A percentile compares a stretch with the other conserved stretches of the same genome.
phyloP scores from a whole-genome alignment of 37 sponge, comb jelly and placozoan genomes.

The Halisarca cf. caerulea region DNA sequence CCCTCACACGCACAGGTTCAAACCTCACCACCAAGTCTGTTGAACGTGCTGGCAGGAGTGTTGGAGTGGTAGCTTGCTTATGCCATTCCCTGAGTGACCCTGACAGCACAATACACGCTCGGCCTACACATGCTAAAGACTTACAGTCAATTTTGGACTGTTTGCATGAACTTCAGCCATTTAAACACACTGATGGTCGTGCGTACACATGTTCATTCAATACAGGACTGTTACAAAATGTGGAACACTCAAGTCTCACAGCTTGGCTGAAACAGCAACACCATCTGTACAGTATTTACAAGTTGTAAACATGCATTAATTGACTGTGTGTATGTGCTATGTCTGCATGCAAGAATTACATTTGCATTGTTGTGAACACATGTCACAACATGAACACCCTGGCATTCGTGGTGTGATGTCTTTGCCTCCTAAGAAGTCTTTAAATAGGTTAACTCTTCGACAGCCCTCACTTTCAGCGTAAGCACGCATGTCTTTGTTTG shows the following conservation, averaged over 20 bases:
- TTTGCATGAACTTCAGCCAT: too few relatives aligned
- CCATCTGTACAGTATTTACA: too few relatives aligned
- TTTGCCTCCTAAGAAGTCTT: neutral
- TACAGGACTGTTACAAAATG: too few relatives aligned
- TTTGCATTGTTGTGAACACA: neutral
- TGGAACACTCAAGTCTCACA: too few relatives aligned
- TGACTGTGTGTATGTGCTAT: too few relatives aligned
- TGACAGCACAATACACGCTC: too few relatives aligned
- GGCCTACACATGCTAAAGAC: too few relatives aligned
- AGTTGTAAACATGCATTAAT: too few relatives aligned
- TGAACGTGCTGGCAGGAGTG: neutral
- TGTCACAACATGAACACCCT: slow-evolving; percentile 2
- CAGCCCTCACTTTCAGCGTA: neutral
- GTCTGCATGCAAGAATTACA: neutral
- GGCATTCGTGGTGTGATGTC: neutral
- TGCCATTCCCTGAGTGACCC: neutral
- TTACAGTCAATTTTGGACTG: too few relatives aligned
- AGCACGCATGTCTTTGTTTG: neutral
- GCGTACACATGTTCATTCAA: too few relatives aligned
- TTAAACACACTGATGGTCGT: too few relatives aligned
- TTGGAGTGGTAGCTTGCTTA: neutral
- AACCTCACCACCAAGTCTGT: neutral
- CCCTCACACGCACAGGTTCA: neutral
- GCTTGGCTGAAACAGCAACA: too few relatives aligned
- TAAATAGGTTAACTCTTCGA: neutral